Evolutionary conservation across 2,113 vertebrate species (phyloP).

Genomic region (Perca fluviatilis): DNA sequence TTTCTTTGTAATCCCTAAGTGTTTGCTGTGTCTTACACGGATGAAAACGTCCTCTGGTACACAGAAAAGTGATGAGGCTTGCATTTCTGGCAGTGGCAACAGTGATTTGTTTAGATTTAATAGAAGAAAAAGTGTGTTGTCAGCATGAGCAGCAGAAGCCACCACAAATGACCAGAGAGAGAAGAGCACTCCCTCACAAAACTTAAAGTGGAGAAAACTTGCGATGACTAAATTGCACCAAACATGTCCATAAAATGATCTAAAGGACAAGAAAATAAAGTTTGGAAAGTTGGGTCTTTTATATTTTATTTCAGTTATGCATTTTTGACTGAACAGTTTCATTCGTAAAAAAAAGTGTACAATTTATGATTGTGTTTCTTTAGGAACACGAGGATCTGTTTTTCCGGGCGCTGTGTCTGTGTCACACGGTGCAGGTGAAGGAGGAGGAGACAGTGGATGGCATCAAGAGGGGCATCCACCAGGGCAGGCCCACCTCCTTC

Average conservation of each 20-base stretch:
- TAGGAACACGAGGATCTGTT: conserved; percentile 97
- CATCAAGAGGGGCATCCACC: conserved; percentile 88
- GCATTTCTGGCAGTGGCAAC: conserved; percentile 36
- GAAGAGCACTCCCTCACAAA: not conserved
- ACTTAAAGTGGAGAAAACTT: conserved; percentile 1
- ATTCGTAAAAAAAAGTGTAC: not conserved
- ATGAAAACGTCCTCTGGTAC: conserved; percentile 21
- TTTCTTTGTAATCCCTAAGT: conserved; percentile 19
- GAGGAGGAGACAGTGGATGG: conserved; percentile 91
- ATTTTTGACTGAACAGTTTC: not conserved
- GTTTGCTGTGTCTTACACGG: conserved; percentile 24
- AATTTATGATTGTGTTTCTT: conserved; percentile 4
- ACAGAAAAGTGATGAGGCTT: conserved; percentile 51
- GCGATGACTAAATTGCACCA: not conserved
- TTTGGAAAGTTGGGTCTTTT: not conserved
- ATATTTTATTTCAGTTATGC: not conserved
- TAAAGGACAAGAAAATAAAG: too few species aligned
- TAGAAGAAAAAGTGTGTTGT: conserved; percentile 47
- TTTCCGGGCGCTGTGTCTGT: conserved; percentile 96
- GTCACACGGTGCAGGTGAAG: conserved; percentile 98
- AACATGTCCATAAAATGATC: not conserved
- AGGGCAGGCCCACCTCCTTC: conserved; percentile 88
- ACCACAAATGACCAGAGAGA: conserved; percentile 42
- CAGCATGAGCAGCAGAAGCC: conserved; percentile 48
- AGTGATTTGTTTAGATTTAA: conserved; percentile 62